Evolutionary conservation across 1,140 invertebrate genomes (phyloP), one percentile per base, ranked within the genome.

Genomic region (Uloborus diversus): DNA sequence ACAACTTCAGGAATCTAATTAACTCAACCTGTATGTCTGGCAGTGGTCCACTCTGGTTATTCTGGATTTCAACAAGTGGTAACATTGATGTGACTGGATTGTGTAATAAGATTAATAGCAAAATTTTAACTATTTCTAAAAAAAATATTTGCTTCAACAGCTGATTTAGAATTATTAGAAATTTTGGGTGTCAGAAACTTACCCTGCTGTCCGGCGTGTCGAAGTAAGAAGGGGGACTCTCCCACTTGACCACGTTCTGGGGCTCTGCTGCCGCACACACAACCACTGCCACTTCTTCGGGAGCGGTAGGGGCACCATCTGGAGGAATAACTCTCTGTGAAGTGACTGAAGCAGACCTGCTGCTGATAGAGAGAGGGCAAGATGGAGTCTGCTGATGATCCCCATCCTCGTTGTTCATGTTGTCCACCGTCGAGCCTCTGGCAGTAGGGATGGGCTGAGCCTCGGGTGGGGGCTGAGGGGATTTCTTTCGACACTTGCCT

Each of bases 401-500:
- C 1, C 20, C 14, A 2, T 73, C 69, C 1, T 61, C 53, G 32
- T 62, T 61, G 33, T 61, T 61, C 56, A 59, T 73, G 37, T 73
- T 73, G 56, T 73, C 69, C 14, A 73, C 20, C 3, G 69, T 73
- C 0, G 69, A 61, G 14, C 25, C 27, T 1, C 69, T 33, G 4
- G 69, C 42, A 13, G 69, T 73, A 7, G 69, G 69, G 5, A 73
- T 73, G 13, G 69, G 69, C 23, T 61, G 57, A 13, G 69, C 69
- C 37, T 73, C 69, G n/a, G n/a, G n/a, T 4, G 69, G 57, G 1
- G 56, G 33, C 13, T 59, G 65, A 17, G 42, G 37, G 20, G 69
- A 32, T n/a, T 73, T 73, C 23, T 73, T 73, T 5, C 69, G 69
- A 20, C 69, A 73, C 35, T 73, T 73, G 35, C 69, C 69, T 20